Conservation (phyloP, 2,888 invertebrate genomes). For the Luffia ferchaultella region DNA sequence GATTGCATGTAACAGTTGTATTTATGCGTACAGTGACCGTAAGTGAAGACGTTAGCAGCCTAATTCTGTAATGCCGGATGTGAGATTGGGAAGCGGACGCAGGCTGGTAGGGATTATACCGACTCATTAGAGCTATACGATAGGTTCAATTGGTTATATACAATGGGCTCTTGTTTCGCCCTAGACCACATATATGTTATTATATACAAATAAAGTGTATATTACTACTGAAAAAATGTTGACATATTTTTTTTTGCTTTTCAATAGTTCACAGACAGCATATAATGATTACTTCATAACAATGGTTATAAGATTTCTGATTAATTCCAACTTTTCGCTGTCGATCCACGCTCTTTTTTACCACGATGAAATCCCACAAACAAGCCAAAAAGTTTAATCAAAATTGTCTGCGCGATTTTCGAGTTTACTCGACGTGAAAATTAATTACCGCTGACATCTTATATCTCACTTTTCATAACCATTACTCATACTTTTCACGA, state of each 20-base stretch:
- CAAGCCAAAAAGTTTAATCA: not conserved
- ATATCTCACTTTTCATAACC: no score
- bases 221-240: not conserved
- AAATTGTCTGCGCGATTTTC: not conserved
- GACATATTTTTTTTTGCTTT: not conserved
- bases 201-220: no score
- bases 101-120: constrained; percentile 5
- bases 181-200: no score
- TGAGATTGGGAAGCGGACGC: not conserved
- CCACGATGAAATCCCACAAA: not conserved
- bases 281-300: no score
- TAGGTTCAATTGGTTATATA: not conserved
- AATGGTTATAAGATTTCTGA: no score
- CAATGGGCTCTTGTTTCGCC: not conserved
- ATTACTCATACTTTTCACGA: no score
- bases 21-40: no score
- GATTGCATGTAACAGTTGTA: no score
- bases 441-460: not conserved
- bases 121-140: constrained; percentile 28
- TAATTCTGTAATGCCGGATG: not conserved
- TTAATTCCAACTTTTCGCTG: not conserved
- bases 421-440: not conserved
- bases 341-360: not conserved
- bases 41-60: not conserved
- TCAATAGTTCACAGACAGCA: no score